Conservation (phyloP, 1,140 invertebrate genomes). For the Physella acuta region DNA sequence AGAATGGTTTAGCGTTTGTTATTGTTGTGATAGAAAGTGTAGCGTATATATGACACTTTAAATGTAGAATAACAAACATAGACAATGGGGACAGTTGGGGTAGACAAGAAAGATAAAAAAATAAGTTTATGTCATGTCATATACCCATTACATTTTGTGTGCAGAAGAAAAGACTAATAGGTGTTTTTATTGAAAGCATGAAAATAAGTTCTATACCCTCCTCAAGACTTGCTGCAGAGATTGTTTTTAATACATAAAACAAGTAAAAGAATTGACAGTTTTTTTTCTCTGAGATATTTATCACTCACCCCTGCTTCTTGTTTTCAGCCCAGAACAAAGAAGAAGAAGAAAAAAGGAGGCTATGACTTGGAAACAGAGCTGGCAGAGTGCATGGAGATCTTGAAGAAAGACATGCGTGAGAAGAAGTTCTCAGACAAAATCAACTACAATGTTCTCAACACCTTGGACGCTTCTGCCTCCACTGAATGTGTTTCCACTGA, state of each 20-base stretch:
- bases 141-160: too few species aligned
- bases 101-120: too few species aligned
- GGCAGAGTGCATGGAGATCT: slow-evolving; percentile 24
- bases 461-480: slow-evolving; percentile 4
- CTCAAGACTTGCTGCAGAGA: not conserved
- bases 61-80: too few species aligned
- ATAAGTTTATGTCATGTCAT: too few species aligned
- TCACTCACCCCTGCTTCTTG: not conserved
- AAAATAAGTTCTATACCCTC: too few species aligned
- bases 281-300: not conserved
- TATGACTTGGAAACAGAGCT: slow-evolving; percentile 15
- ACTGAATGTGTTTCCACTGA: not conserved
- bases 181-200: too few species aligned
- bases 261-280: not conserved
- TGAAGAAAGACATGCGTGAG: slow-evolving; percentile 18
- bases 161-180: too few species aligned
- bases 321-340: not conserved
- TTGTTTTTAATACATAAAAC: not conserved
- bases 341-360: slow-evolving; percentile 18
- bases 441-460: slow-evolving; percentile 23
- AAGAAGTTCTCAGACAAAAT: slow-evolving; percentile 27
- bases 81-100: too few species aligned
- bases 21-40: too few species aligned
- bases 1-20: too few species aligned
- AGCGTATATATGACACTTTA: too few species aligned